phyloP scores from a whole-genome alignment of 1,140 invertebrate genomes.

The Nilaparvata lugens region DNA sequence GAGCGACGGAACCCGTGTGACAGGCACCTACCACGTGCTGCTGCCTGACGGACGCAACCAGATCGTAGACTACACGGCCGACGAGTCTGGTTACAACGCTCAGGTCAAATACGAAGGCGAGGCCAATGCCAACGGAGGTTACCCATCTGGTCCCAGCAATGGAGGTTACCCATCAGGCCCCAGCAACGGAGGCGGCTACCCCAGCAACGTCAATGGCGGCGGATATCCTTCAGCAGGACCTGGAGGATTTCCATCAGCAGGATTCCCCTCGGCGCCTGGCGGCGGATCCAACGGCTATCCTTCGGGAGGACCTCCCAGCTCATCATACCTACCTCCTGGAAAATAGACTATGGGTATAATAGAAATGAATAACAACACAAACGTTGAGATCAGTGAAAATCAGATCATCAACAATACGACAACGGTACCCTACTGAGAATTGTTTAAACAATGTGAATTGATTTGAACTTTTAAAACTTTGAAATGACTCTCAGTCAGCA shows the following conservation, averaged over 20 bases:
- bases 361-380: too few relatives aligned
- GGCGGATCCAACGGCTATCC: slow-evolving; percentile 24
- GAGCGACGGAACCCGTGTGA: slow-evolving; percentile 47
- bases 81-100: slow-evolving; percentile 67
- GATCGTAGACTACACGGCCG: slow-evolving; percentile 64
- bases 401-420: too few relatives aligned
- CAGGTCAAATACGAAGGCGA: slow-evolving; percentile 60
- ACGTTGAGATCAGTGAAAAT: too few relatives aligned
- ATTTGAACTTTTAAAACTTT: too few relatives aligned
- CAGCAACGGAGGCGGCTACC: slow-evolving; percentile 28
- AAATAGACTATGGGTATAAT: not conserved
- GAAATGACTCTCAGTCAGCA: too few relatives aligned
- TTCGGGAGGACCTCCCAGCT: slow-evolving; percentile 18
- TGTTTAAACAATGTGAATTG: too few relatives aligned
- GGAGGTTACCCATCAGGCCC: slow-evolving; percentile 29
- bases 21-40: slow-evolving; percentile 53
- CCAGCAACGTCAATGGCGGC: slow-evolving; percentile 23
- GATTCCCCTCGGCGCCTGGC: slow-evolving; percentile 4
- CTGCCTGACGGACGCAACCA: slow-evolving; percentile 55
- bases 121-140: not conserved
- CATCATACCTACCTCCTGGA: slow-evolving; percentile 13
- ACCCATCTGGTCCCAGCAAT: slow-evolving; percentile 9
- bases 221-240: slow-evolving; percentile 30
- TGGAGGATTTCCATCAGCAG: slow-evolving; percentile 15
- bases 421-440: too few relatives aligned